These are phyloP conservation scores for Clarias fuscus DNA, from an alignment of 2,797 vertebrate species.

Conservation along the genomic window DNA sequence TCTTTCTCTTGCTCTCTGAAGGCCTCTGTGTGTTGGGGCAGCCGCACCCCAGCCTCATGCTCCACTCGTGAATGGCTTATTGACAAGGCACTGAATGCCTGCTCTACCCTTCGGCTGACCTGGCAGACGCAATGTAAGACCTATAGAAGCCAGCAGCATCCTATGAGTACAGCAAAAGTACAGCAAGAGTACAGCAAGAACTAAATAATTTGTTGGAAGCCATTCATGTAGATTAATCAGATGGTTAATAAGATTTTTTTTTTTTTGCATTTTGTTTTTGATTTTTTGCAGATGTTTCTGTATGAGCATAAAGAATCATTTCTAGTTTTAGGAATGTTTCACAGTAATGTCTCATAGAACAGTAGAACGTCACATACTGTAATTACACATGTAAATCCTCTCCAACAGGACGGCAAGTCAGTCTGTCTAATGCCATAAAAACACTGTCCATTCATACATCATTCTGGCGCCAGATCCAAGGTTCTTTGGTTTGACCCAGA, in stretches of 20 bases:
- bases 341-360: neutral
- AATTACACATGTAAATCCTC: neutral
- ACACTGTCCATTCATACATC: neutral
- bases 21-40: slow-evolving; percentile 45
- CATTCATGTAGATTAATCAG: neutral
- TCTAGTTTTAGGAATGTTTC: neutral
- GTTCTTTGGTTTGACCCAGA: neutral
- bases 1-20: slow-evolving; percentile 53
- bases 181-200: neutral
- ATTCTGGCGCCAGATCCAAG: no score
- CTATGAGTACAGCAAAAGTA: neutral
- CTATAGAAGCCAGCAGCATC: slow-evolving; percentile 20
- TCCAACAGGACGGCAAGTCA: no score
- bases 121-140: slow-evolving; percentile 53
- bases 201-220: neutral
- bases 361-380: neutral
- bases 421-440: neutral
- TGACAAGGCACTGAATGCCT: slow-evolving; percentile 69
- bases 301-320: neutral
- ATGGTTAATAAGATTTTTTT: neutral
- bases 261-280: no score
- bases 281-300: neutral
- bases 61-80: slow-evolving; percentile 71
- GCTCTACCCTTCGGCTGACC: slow-evolving; percentile 47
- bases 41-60: slow-evolving; percentile 51